phyloP scores from a whole-genome alignment of 2,797 vertebrate species.

The Pyrocephalus nanus region DNA sequence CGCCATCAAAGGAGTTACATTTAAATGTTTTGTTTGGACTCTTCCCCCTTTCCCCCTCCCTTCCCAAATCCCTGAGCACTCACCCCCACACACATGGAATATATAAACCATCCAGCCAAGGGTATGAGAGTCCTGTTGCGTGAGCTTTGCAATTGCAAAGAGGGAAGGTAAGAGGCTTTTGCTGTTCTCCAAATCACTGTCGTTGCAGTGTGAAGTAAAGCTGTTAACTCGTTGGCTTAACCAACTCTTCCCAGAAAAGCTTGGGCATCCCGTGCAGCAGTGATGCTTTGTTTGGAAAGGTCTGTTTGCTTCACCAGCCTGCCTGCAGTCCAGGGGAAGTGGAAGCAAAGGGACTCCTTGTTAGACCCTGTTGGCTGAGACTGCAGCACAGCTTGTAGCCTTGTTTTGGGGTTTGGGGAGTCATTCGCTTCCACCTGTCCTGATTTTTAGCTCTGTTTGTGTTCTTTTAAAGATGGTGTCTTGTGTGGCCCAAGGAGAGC shows the following conservation, averaged over 20 bases:
- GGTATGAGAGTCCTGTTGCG: background rate
- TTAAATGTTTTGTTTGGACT: constrained; percentile 37
- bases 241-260: background rate
- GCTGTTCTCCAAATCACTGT: background rate
- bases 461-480: background rate
- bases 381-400: background rate
- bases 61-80: constrained; percentile 4
- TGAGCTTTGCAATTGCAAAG: background rate
- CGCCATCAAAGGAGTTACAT: constrained; percentile 11
- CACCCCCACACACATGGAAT: background rate
- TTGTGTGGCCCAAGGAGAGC: background rate
- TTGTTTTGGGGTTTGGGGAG: background rate
- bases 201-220: background rate
- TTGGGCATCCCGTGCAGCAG: background rate
- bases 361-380: rapidly evolving
- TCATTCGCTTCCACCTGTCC: background rate
- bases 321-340: background rate
- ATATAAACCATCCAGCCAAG: background rate
- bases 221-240: background rate
- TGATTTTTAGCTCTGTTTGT: background rate
- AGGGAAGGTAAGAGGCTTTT: background rate
- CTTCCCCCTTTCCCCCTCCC: background rate
- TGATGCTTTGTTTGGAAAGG: background rate
- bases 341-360: background rate
- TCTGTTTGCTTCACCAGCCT: background rate